Base-by-base conservation (phyloP, 1,140 invertebrate species). In the Leptinotarsa undecemlineata region DNA sequence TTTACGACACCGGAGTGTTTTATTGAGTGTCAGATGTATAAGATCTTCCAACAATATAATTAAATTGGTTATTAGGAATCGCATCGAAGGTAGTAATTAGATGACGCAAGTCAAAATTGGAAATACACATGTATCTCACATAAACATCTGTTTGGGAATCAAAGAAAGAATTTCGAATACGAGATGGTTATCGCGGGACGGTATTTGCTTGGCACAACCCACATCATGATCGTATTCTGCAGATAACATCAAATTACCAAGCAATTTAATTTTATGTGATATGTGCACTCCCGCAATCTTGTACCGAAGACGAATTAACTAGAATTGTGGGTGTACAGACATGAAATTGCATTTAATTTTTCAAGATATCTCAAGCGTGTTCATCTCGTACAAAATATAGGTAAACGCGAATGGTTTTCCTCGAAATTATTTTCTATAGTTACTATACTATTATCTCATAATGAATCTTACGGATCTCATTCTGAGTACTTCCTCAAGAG, bases 201-300 rank as follows among this genome's bases (percentile, higher is more conserved):
- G 63, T 64, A 51, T 70, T 48, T 69, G 19, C n/a, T 48, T 71
- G 33, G 69, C 23, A 62, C 69, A 71, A 57, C 26, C 63, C 63
- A 21, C 63, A 64, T 64, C 71, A 72, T 63, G 71, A 62, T 72
- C 71, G 60, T 47, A 72, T 72, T 72, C 60, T 72, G 71, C 60
- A 72, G 71, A 72, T 72, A 72, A 62, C 71, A 72, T 72, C 71
- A 72, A 72, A 72, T 72, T 72, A 72, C 60, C 71, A 42, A 62
- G 71, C 71, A 72, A 72, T 72, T 47, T 72, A 72, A 72, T 72
- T 72, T 72, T 63, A 72, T 63, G 61, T 63, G 71, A 63, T 60
- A 62, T 71, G 60, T 62, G 42, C n/a, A 71, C 42, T 51, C 48
- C 48, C 64, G 63, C 62, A 57, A 66, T 67, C 64, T 48, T 26